phyloP scores from a whole-genome alignment of 2,113 vertebrate species.

The Hoplias malabaricus region DNA sequence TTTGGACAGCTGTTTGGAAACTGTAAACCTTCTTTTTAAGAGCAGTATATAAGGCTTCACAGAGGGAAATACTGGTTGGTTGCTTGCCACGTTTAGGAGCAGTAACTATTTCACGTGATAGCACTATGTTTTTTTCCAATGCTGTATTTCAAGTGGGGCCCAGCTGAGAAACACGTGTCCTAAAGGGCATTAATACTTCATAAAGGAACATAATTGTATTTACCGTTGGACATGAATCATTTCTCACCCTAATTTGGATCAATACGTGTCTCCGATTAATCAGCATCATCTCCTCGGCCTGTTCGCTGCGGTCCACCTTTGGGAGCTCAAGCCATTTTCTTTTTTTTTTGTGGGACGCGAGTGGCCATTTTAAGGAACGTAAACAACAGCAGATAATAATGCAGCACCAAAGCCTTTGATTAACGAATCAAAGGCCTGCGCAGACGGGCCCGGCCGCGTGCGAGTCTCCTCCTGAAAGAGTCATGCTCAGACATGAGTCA shows the following conservation, averaged over 20 bases:
- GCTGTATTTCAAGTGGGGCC: neutral
- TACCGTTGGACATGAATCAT: neutral
- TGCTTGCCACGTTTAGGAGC: too few species aligned
- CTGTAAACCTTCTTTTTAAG: too few species aligned
- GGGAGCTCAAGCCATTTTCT: constrained; percentile 20
- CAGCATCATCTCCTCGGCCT: neutral
- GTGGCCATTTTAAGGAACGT: constrained; percentile 45
- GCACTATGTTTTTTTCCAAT: neutral
- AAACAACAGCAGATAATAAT: constrained; percentile 41
- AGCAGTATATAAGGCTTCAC: too few species aligned
- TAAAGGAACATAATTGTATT: neutral
- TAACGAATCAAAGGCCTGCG: constrained; percentile 41
- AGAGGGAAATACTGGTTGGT: too few species aligned
- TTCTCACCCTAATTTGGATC: neutral
- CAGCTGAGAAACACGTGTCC: neutral
- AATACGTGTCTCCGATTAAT: neutral
- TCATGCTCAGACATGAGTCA: constrained; percentile 45
- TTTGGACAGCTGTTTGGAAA: too few species aligned
- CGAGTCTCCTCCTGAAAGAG: constrained; percentile 25
- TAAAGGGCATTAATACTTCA: neutral
- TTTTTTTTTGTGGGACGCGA: neutral
- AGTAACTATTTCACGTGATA: too few species aligned
- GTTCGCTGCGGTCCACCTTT: constrained; percentile 2
- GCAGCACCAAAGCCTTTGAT: constrained; percentile 30
- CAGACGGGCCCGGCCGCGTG: neutral